Percentiles rank a stretch among this genome's conserved stretches.
Evolutionary conservation across 2,113 vertebrate genomes (phyloP).

Genomic region (Megatriorchis doriae): DNA sequence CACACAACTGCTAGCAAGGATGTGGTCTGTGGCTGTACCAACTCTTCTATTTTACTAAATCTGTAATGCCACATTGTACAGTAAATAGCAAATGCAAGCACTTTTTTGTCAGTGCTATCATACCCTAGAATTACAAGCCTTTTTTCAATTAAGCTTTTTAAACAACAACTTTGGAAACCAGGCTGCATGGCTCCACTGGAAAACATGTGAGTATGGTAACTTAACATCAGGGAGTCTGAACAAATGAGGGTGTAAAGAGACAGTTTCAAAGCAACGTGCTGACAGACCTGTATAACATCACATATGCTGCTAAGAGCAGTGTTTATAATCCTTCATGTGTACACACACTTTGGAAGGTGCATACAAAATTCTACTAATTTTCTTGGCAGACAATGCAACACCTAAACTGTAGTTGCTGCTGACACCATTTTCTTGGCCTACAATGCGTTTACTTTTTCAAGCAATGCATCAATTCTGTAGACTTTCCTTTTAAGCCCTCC

Average conservation of each 20-base stretch:
- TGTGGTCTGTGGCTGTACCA: conserved; percentile 71
- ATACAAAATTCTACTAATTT: background rate
- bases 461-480: background rate
- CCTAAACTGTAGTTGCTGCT: background rate
- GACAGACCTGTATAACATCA: background rate
- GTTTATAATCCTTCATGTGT: background rate
- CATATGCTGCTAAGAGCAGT: background rate
- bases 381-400: background rate
- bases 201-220: background rate
- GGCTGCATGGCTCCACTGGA: background rate
- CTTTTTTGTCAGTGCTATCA: conserved; percentile 1
- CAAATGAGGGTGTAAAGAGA: background rate
- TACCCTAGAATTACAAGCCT: conserved; percentile 16
- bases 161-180: background rate
- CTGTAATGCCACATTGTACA: background rate
- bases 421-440: background rate
- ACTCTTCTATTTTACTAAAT: conserved; percentile 34
- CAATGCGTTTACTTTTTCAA: background rate
- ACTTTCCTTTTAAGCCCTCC: background rate
- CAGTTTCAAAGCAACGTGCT: background rate
- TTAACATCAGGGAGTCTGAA: background rate
- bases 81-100: conserved; percentile 53
- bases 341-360: background rate
- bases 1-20: conserved; percentile 36
- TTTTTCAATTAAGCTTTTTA: conserved; percentile 53